Evolutionary conservation across 1,140 invertebrate species (phyloP), one percentile per base, ranked within the genome.

Genomic region (Atopsyche davidsoni): DNA sequence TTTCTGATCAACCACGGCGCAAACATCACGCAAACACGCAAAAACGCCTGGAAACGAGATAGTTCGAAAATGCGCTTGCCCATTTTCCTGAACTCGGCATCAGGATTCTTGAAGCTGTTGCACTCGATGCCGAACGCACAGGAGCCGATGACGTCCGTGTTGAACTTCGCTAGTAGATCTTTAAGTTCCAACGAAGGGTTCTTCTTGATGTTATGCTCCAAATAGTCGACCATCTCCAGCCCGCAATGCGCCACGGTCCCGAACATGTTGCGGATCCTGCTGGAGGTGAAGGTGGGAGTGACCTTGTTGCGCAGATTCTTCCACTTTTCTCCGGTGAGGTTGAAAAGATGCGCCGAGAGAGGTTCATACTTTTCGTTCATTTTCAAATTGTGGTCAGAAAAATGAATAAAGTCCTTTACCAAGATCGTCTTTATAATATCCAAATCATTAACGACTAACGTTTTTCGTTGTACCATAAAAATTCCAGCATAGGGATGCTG

Each of bases 81-180:
- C 32, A 61, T 61, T 18, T 61, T 40, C 55, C 62, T 63, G 21
- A 83, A 82, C 59, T 77, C 71, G 0, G 75, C 69, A 28, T 79
- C 61, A 0, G 73, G 65, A 60, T 80, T 67, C 44, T 69, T 64
- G 16, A 80, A 70, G 9, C 77, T 71, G 36, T 79, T 75, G 48
- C 77, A 76, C 16, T 81, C 70, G 2, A 83, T 65, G 0, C 81
- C 82, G 60, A 82, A 82, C 2, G 78, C 80, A 21, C 79, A 75
- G 14, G 66, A 76, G 0, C 75, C 79, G 17, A 83, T 81, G 0
- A 81, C 73, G 62, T 84, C 82, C 25, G 79, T 81, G 0, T 79
- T 76, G 53, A 76, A 83, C 35, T 75, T 72, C 1, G 74, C 73
- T 40, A 78, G 73, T 1, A 81, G 51, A 11, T 82, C 75, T 25